Base-by-base conservation (phyloP, 2,888 invertebrate species). In the Dorcus parallelipipedus region DNA sequence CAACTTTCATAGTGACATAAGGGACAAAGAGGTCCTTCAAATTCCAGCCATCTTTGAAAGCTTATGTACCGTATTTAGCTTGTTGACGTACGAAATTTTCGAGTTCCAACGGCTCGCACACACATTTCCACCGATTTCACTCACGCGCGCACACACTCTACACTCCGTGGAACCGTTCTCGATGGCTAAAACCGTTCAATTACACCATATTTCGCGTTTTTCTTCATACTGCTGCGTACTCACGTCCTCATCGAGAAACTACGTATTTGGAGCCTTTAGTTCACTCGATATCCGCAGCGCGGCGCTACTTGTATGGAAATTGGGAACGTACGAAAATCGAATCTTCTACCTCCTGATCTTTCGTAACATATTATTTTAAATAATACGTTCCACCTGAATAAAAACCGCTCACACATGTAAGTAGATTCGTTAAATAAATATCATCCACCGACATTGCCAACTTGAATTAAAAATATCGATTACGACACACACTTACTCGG, bases 1-100 rank as follows among this genome's bases (percentile, higher is more conserved):
- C 83, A 82, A 84, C 82, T 85, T 83, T 83, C 86, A 86, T 86
- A 83, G 83, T 86, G 86, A 81, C 82, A 84, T 81, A 82, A 82
- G 82, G 78, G 82, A 84, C 84, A 84, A 84, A 84, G 84, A 83
- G 81, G 82, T 83, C 83, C 83, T 83, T 85, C 84, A 86, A 84
- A 83, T 83, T 82, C 83, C 86, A 85, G 86, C 86, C 86, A 87
- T 87, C 84, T 86, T 33, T 86, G 86, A 72, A 71, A 65, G 64
- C 26, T 33, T 33, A 33, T 56, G 61, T 58, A 59, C 62, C 60
- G 10, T 62, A 54, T 66, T 64, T 64, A 69, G 70, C 67, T 70
- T 72, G 73, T 73, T 70, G 71, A 71, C 70, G 63, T 65, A 64
- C 64, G 58, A 56, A 63, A 63, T 67, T 70, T 65, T 61, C 62